Conservation (phyloP, 2,797 vertebrate genomes). For the Melanogrammus aeglefinus region DNA sequence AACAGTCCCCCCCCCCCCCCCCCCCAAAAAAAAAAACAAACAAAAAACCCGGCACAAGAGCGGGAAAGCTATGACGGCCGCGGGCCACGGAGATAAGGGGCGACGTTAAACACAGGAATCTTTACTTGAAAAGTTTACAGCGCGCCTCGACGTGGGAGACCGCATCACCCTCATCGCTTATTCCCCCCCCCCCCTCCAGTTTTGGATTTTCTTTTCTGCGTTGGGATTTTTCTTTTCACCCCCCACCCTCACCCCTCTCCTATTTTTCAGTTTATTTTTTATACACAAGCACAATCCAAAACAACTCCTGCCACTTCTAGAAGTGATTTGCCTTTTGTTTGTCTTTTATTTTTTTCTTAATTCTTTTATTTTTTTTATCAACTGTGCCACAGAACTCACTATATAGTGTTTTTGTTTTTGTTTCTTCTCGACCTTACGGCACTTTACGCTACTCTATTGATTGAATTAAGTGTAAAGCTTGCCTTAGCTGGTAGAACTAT, state of each 20-base stretch:
- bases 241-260: background rate
- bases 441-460: conserved; percentile 58
- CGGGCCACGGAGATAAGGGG: conserved; percentile 56
- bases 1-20: background rate
- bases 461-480: conserved; percentile 50
- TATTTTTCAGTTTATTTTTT: conserved; percentile 30
- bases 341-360: conserved; percentile 38
- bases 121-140: conserved; percentile 75
- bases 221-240: background rate
- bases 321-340: conserved; percentile 79
- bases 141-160: conserved; percentile 65
- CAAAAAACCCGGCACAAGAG: conserved; percentile 55
- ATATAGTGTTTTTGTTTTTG: conserved; percentile 49
- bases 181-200: background rate
- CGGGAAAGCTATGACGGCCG: conserved; percentile 71
- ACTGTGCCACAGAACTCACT: conserved; percentile 80
- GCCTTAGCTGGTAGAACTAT: conserved; percentile 53
- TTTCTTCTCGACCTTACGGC: conserved; percentile 25
- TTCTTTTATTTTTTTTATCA: conserved; percentile 37
- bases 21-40: background rate
- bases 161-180: conserved; percentile 62
- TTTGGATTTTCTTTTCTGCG: conserved; percentile 26
- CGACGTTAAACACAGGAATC: conserved; percentile 69
- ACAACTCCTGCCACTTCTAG: conserved; percentile 73
- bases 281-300: conserved; percentile 70